These are phyloP conservation scores for Turritopsis dohrnii DNA, from an alignment of 30 jellyfish, hydroid and myxozoan genomes.

Conservation along the genomic window DNA sequence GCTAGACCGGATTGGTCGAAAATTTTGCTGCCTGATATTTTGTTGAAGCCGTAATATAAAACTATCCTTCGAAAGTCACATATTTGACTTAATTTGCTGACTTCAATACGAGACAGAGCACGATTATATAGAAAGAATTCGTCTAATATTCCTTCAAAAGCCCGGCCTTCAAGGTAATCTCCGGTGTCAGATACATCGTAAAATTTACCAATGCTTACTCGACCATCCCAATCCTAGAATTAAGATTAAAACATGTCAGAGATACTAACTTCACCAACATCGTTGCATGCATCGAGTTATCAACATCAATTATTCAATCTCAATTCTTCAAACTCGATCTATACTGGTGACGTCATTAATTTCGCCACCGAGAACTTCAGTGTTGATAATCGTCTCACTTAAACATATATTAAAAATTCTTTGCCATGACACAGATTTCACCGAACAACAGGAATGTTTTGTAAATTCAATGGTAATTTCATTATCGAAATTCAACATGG, in stretches of 20 bases:
- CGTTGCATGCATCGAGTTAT: too few relatives aligned
- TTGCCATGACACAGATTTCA: too few relatives aligned
- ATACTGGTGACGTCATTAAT: too few relatives aligned
- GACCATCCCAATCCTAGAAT: conserved; percentile 87
- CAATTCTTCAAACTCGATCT: too few relatives aligned
- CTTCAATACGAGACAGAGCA: conserved; percentile 57
- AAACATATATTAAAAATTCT: too few relatives aligned
- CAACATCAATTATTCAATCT: too few relatives aligned
- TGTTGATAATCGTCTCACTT: too few relatives aligned
- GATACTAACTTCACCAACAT: not conserved
- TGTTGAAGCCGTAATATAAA: conserved; percentile 53
- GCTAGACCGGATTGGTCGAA: conserved; percentile 84
- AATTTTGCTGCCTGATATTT: conserved; percentile 32
- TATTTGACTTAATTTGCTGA: conserved; percentile 71
- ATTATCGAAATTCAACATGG: not conserved
- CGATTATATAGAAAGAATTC: conserved; percentile 64
- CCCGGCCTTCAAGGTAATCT: conserved; percentile 78
- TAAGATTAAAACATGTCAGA: not conserved
- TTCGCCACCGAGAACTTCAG: too few relatives aligned
- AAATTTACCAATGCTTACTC: conserved; percentile 71
- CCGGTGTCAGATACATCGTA: conserved; percentile 73
- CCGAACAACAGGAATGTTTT: too few relatives aligned
- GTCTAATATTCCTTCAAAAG: conserved; percentile 69
- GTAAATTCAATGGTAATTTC: too few relatives aligned
- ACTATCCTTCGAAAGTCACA: conserved; percentile 81